Base-by-base conservation (phyloP, 2,888 invertebrate species). In the Scelioninae gen. 1 region DNA sequence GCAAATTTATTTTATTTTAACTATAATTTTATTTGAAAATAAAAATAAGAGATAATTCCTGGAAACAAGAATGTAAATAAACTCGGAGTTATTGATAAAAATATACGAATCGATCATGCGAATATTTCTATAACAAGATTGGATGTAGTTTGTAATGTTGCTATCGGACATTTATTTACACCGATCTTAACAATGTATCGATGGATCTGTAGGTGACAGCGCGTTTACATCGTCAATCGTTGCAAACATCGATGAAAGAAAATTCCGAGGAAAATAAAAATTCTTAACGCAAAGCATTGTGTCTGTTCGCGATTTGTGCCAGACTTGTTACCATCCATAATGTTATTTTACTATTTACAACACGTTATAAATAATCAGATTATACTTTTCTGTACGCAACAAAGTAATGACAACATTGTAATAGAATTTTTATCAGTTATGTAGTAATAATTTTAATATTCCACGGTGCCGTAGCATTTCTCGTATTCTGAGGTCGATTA, bases 401-500 rank as follows among this genome's bases (percentile, higher is more conserved):
- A 11, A 68, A 65, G 34, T 62, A 65, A 81, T 76, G 69, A 63
- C 13, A 32, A 71, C 60, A 56, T 62, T 32, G 34, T 63, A 68
- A 71, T 58, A 40, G 71, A 58, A 76, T 74, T 72, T 58, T 55
- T 55, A 77, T 82, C 55, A 68, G 78, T 77, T 56, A 23, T 51
- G 71, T 40, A 13, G 47, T 38, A 66, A 62, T 78, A 43, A 82
- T 77, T 82, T 77, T 47, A 66, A 60, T 77, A 77, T 66, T 76
- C 66, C 29, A 34, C 71, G 32, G 47, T 32, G 43, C n/a, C 60
- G 62, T 8, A 65, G 53, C 43, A 47, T 83, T 79, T 75, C 75
- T 79, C 58, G 79, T 58, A 71, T 79, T 75, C 45, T 47, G 43
- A 34, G 49, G 63, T 55, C 78, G 72, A 79, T 83, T 79, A 83